Evolutionary conservation across 2,113 vertebrate genomes (phyloP), one percentile per base, ranked within the genome.

Genomic region (Phalacrocorax brasilianus): DNA sequence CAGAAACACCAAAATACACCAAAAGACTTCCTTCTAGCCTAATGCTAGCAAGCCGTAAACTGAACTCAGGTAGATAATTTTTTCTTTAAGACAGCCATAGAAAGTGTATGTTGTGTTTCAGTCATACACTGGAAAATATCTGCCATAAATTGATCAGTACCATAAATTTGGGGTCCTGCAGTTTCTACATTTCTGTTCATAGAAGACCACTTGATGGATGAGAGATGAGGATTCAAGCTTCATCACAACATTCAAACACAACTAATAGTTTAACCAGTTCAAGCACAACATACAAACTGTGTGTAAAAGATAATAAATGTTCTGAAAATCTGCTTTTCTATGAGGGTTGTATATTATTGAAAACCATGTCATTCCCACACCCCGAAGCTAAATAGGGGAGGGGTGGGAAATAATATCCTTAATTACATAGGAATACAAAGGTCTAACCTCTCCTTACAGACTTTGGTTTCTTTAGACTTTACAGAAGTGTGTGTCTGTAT

Each of bases 341-440:
- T 26, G 22, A 49, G 30, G 6, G 15, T 42, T 71, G 27, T 44
- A 9, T 27, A 33, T 55, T n/a, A 56, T 30, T 38, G 15, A 44
- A 76, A 96, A 52, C 32, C 24, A 52, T 16, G n/a, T 53, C 33
- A 66, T 66, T 82, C 38, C 33, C 3, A 8, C 9, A 1, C 2
- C 0, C 0, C 15, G 0, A 0, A 68, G 22, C 45, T 61, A 77
- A 32, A 14, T 16, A 42, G 27, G 8, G 14, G 13, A 75, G 16
- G 5, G 3, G 7, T n/a, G 4, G 35, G 17, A 68, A 72, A 27
- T 49, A 45, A 38, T 24, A 59, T 8, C n/a, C 23, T 21, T 55
- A 84, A 77, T 33, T 56, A 32, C 3, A 11, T 4, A 26, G 35
- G 30, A 26, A 56, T 70, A 78, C 18, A 23, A 78, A 35, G 4